Evolutionary conservation across 2,888 invertebrate species (phyloP).

Genomic region (Siphlonurus alternatus): DNA sequence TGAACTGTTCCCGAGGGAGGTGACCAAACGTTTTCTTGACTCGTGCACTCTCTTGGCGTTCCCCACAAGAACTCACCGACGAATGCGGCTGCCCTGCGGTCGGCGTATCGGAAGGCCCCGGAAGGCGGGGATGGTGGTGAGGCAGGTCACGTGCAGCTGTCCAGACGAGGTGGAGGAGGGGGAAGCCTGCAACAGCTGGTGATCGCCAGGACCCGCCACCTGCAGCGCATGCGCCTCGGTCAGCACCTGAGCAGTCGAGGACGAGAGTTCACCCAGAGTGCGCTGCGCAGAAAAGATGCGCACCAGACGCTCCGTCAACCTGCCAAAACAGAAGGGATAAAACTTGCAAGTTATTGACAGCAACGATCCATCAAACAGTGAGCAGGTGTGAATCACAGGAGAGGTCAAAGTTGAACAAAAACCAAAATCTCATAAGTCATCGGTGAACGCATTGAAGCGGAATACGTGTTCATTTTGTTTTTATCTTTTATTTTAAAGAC

Average conservation of each 20-base stretch:
- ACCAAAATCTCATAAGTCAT: no score
- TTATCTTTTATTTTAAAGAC: no score
- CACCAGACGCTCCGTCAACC: not conserved
- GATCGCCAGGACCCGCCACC: not conserved
- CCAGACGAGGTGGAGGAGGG: not conserved
- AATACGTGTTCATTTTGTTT: no score
- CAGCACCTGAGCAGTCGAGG: not conserved
- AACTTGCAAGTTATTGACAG: no score
- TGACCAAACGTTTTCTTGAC: no score
- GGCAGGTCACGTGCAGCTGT: not conserved
- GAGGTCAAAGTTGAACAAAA: no score
- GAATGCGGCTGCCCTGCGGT: not conserved
- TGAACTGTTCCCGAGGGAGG: no score
- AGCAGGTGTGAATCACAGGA: no score
- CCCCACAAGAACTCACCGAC: not conserved
- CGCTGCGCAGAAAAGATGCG: not conserved
- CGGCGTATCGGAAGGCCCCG: not conserved
- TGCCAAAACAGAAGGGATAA: not conserved
- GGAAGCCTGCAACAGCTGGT: not conserved
- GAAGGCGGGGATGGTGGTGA: not conserved
- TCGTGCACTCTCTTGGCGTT: no score
- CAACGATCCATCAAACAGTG: no score
- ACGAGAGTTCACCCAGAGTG: not conserved
- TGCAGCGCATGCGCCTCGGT: not conserved
- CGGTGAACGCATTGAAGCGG: no score